Percentiles rank a stretch among this genome's conserved stretches.
phyloP scores from a whole-genome alignment of 2,797 vertebrate genomes.

The Enteromius trimaculatus region DNA sequence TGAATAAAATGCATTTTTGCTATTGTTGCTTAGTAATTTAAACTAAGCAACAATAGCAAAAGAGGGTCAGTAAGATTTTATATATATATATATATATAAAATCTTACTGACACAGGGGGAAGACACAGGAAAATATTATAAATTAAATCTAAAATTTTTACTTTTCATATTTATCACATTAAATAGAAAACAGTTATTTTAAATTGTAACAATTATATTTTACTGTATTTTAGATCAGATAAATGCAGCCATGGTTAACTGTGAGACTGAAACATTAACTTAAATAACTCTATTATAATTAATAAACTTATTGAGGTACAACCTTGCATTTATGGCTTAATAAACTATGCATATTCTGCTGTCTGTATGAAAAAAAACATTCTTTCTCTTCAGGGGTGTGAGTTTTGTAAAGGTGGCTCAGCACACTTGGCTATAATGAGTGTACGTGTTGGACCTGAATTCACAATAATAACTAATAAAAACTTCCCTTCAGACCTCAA shows the following conservation, averaged over 20 bases:
- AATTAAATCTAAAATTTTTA: neutral
- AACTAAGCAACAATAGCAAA: no score
- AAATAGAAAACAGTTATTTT: neutral
- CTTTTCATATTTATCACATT: no score
- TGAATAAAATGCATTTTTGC: neutral
- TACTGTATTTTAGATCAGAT: neutral
- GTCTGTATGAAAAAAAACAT: neutral
- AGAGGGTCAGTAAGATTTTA: neutral
- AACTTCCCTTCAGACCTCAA: neutral
- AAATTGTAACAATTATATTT: neutral
- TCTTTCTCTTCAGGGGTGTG: conserved; percentile 10
- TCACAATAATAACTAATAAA: neutral
- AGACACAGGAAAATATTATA: neutral
- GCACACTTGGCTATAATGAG: neutral
- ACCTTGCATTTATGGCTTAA: neutral
- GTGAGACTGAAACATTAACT: neutral
- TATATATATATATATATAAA: no score
- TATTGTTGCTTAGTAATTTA: neutral
- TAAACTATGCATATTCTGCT: neutral
- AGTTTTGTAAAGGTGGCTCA: conserved; percentile 4
- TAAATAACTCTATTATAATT: no score
- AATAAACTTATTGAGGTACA: neutral
- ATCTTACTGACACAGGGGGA: no score
- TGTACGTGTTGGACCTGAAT: conserved; percentile 4
- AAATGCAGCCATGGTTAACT: neutral